Percentiles rank a stretch among this genome's conserved stretches.
phyloP scores from a whole-genome alignment of 2,888 invertebrate species.

The Xylocampa areola region DNA sequence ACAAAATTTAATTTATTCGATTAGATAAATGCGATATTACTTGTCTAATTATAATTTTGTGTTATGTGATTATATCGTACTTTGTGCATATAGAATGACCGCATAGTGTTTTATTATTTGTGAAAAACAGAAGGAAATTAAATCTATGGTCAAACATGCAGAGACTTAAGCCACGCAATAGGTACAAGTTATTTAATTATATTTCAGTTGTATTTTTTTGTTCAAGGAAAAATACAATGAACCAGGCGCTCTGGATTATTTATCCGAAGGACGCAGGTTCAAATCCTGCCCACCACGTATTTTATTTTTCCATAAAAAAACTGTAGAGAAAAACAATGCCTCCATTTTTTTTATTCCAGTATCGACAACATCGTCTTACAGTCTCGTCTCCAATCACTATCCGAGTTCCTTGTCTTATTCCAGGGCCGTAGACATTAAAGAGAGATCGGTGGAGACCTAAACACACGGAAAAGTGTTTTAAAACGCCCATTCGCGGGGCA shows the following conservation, averaged over 20 bases:
- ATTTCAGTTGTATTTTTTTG: too few species aligned
- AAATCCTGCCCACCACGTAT: too few species aligned
- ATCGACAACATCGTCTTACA: conserved; percentile 27
- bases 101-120: not conserved
- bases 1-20: conserved; percentile 1
- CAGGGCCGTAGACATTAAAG: conserved; percentile 54
- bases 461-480: conserved; percentile 81
- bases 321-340: not conserved
- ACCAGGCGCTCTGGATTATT: too few species aligned
- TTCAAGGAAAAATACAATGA: too few species aligned
- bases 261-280: too few species aligned
- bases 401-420: conserved; percentile 42
- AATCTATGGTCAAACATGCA: too few species aligned
- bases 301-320: not conserved
- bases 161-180: too few species aligned
- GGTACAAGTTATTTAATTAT: too few species aligned
- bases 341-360: conserved; percentile 10
- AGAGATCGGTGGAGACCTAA: conserved; percentile 68
- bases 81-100: conserved; percentile 15
- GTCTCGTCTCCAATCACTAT: conserved; percentile 27
- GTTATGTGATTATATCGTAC: not conserved
- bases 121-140: too few species aligned
- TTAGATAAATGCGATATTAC: conserved; percentile 11
- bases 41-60: not conserved
- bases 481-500: conserved; percentile 71